Percentiles rank a stretch among this genome's conserved stretches.
phyloP scores from a whole-genome alignment of 2,797 vertebrate genomes.

The Pagetopsis macropterus region DNA sequence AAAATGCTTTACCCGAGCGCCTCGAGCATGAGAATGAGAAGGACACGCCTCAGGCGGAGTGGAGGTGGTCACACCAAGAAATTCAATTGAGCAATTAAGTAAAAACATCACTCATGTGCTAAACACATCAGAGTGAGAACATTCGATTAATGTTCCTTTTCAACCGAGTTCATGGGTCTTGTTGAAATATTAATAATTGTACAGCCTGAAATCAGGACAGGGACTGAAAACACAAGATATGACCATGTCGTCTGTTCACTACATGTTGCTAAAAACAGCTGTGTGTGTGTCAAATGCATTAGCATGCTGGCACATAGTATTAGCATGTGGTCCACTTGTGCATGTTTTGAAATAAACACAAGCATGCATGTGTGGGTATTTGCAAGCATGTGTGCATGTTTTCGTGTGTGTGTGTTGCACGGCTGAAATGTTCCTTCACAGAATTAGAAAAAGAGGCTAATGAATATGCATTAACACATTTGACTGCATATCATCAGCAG shows the following conservation, averaged over 20 bases:
- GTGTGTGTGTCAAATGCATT: conserved; percentile 27
- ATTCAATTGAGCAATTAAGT: conserved; percentile 31
- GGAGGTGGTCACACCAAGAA: conserved; percentile 23
- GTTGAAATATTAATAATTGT: conserved; percentile 50
- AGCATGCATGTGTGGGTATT: not conserved
- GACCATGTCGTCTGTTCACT: conserved; percentile 40
- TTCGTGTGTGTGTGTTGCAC: conserved; percentile 15
- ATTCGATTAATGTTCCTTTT: conserved; percentile 43
- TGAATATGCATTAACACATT: conserved; percentile 75
- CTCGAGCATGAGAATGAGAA: not conserved
- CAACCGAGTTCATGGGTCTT: conserved; percentile 42
- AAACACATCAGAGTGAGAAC: not conserved
- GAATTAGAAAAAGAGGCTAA: conserved; percentile 42
- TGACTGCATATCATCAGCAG: conserved; percentile 58
- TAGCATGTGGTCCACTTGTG: conserved; percentile 28
- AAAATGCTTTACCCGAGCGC: too few relatives aligned
- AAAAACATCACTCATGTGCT: conserved; percentile 7
- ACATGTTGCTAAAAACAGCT: conserved; percentile 37
- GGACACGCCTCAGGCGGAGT: conserved; percentile 36
- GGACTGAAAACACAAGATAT: conserved; percentile 47
- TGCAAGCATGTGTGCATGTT: not conserved
- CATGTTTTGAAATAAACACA: conserved; percentile 32
- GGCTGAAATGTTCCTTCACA: conserved; percentile 50
- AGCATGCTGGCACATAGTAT: conserved; percentile 25
- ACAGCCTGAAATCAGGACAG: conserved; percentile 46